A percentile compares a stretch with the other conserved stretches of the same genome.
phyloP scores from a whole-genome alignment of 2,797 vertebrate species.

The Carapus acus region DNA sequence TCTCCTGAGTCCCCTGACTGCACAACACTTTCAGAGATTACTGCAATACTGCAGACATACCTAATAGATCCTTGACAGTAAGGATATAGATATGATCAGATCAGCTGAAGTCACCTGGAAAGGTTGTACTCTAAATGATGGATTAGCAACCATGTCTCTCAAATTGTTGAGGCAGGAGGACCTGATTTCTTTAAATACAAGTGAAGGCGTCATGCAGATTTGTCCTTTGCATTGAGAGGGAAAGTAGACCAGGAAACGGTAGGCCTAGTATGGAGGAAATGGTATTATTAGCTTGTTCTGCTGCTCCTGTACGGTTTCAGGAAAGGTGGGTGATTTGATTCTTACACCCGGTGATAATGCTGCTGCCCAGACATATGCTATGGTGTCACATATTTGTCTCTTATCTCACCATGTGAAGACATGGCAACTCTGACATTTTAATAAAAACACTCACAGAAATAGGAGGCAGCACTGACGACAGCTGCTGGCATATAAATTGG shows the following conservation, averaged over 20 bases:
- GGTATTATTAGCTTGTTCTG: slow-evolving; percentile 72
- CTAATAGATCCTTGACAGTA: too few species aligned
- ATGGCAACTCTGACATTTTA: slow-evolving; percentile 56
- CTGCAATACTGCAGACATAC: too few species aligned
- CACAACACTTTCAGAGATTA: too few species aligned
- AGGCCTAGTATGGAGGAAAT: slow-evolving; percentile 38
- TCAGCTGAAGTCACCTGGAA: too few species aligned
- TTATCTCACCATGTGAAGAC: slow-evolving; percentile 46
- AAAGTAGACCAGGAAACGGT: slow-evolving; percentile 61
- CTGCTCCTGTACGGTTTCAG: slow-evolving; percentile 55
- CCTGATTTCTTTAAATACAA: slow-evolving; percentile 15
- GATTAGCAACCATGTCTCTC: slow-evolving; percentile 17
- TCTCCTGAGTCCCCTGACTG: too few species aligned
- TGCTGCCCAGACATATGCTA: slow-evolving; percentile 51
- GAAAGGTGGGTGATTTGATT: slow-evolving; percentile 68
- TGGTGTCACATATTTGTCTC: slow-evolving; percentile 50
- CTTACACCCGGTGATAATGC: slow-evolving; percentile 51
- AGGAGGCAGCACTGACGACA: not conserved
- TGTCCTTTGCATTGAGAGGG: slow-evolving; percentile 25
- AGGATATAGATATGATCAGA: too few species aligned
- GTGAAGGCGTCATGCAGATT: slow-evolving; percentile 28
- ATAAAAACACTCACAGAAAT: slow-evolving; percentile 29
- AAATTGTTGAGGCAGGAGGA: slow-evolving; percentile 18
- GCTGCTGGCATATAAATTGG: not conserved
- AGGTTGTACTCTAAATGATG: too few species aligned